Conservation (phyloP, 2,888 invertebrate genomes). For the Chrysomela aeneicollis region DNA sequence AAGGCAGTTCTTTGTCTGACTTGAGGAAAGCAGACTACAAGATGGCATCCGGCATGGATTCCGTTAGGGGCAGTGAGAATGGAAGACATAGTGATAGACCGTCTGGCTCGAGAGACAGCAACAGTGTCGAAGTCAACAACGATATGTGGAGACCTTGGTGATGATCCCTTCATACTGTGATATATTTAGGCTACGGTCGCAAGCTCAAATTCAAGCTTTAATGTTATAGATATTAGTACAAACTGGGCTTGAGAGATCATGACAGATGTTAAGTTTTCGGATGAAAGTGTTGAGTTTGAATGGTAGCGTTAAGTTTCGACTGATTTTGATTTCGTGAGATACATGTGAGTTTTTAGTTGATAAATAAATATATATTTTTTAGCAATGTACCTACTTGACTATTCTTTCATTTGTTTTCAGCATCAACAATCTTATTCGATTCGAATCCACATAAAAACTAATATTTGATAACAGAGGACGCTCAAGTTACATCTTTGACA, state of each 20-base stretch:
- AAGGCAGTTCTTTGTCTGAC: conserved; percentile 2
- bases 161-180: conserved; percentile 30
- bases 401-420: too few species aligned
- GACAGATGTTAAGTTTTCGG: conserved; percentile 10
- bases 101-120: conserved; percentile 30
- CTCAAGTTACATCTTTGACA: too few species aligned
- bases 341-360: conserved; percentile 4
- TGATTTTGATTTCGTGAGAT: conserved; percentile 12
- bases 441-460: too few species aligned
- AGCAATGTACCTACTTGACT: too few species aligned
- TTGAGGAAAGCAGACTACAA: conserved; percentile 16
- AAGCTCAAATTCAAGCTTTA: conserved; percentile 44
- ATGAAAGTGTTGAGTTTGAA: conserved; percentile 19
- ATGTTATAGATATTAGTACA: conserved; percentile 39
- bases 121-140: conserved; percentile 47
- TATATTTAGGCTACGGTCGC: conserved; percentile 6
- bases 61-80: conserved; percentile 4
- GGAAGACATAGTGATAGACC: conserved; percentile 20
- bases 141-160: conserved; percentile 62
- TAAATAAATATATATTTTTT: conserved; percentile 12
- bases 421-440: too few species aligned
- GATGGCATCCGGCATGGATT: conserved; percentile 25
- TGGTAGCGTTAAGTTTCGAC: conserved; percentile 25
- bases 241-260: conserved; percentile 28
- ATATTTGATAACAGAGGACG: too few species aligned